A percentile compares a stretch with the other conserved stretches of the same genome.
Evolutionary conservation across 2,797 vertebrate genomes (phyloP).

Genomic region (Clarias laeviceps): DNA sequence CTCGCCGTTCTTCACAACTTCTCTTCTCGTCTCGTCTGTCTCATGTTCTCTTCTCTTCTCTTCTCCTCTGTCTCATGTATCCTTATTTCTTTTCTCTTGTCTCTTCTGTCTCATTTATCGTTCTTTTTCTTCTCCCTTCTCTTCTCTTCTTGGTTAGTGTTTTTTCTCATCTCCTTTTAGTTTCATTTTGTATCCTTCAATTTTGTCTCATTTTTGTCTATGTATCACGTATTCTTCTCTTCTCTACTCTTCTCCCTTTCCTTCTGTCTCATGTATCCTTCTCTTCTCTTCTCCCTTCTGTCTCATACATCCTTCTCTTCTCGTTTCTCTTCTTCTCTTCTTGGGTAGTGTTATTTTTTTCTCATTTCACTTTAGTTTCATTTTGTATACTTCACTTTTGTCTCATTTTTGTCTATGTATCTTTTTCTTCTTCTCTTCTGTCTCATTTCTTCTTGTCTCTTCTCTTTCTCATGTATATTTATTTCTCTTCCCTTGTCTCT

Average conservation of each 20-base stretch:
- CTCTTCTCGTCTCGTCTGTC: neutral
- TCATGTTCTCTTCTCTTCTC: neutral
- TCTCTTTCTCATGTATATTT: too few relatives aligned
- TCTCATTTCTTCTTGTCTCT: neutral
- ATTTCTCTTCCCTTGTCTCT: too few relatives aligned
- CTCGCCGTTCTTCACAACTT: slow-evolving; percentile 19
- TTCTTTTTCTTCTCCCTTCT: slow-evolving; percentile 3
- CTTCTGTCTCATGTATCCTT: neutral
- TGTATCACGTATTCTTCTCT: neutral
- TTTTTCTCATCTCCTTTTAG: neutral
- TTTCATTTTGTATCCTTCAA: neutral
- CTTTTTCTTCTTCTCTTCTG: neutral
- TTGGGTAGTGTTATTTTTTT: neutral
- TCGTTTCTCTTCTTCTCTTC: slow-evolving; percentile 28
- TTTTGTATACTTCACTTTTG: neutral
- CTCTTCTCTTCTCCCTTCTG: neutral
- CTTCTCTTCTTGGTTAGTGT: neutral
- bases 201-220: too few relatives aligned
- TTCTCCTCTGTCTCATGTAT: neutral
- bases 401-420: too few relatives aligned
- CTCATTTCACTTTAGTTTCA: neutral
- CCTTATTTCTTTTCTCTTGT: neutral
- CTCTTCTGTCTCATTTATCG: neutral
- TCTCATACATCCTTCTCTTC: neutral
- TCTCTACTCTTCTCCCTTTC: neutral